phyloP scores from a whole-genome alignment of 2,113 vertebrate genomes.

The Macquaria ambigua region DNA sequence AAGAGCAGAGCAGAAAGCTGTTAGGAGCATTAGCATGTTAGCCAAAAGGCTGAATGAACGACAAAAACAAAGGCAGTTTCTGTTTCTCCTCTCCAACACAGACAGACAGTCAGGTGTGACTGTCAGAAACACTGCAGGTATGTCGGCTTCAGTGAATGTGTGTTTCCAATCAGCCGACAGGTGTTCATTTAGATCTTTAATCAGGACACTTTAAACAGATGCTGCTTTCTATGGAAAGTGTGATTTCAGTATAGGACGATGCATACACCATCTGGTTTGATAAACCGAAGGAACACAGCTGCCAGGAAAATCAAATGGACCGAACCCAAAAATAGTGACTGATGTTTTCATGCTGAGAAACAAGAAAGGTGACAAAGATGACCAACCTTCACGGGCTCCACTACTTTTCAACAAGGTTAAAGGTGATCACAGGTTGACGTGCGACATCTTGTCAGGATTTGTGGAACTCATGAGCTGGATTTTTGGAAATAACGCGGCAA shows the following conservation, averaged over 20 bases:
- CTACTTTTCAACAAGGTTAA: too few species aligned
- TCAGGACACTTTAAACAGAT: neutral
- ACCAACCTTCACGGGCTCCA: too few species aligned
- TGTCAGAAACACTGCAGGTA: neutral
- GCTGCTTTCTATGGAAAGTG: constrained; percentile 27
- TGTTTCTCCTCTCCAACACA: constrained; percentile 12
- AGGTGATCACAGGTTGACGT: too few species aligned
- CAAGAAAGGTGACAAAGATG: too few species aligned
- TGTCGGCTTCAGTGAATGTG: neutral
- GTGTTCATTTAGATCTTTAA: neutral
- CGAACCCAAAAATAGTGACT: neutral
- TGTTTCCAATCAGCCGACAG: neutral
- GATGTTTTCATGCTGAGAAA: too few species aligned
- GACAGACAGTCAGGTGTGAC: too few species aligned
- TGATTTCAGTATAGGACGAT: neutral
- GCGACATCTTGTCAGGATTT: too few species aligned
- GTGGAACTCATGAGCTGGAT: too few species aligned
- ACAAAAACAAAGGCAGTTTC: neutral
- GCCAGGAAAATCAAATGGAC: constrained; percentile 1
- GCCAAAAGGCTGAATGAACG: neutral
- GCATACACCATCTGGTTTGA: neutral
- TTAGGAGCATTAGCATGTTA: constrained; percentile 17
- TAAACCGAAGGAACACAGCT: neutral
- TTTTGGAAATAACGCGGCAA: too few species aligned
- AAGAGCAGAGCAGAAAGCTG: constrained; percentile 23